These are phyloP conservation scores for Caradrina kadenii DNA, from an alignment of 2,888 invertebrate genomes.

Conservation along the genomic window DNA sequence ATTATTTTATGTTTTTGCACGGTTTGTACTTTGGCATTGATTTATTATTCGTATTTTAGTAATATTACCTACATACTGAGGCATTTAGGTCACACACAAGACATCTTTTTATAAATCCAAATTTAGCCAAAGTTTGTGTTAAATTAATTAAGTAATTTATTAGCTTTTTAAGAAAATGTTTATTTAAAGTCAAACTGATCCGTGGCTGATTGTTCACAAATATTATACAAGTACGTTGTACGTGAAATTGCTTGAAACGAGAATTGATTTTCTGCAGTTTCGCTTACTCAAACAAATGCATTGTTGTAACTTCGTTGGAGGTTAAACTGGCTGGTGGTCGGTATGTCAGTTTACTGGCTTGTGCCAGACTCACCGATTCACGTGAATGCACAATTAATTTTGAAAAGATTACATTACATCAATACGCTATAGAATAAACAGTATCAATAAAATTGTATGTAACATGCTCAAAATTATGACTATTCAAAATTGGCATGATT, in stretches of 20 bases:
- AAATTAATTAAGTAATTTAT: conserved; percentile 49
- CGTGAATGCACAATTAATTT: conserved; percentile 17
- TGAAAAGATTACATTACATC: conserved; percentile 5
- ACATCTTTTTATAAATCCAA: conserved; percentile 1
- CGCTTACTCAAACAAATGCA: conserved; percentile 1
- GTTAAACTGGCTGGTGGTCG: neutral
- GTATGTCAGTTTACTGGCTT: conserved; percentile 4
- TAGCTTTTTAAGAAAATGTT: conserved; percentile 4
- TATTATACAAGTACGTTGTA: neutral
- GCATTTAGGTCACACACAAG: neutral
- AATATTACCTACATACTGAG: neutral
- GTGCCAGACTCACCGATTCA: neutral
- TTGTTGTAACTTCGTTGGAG: conserved; percentile 16
- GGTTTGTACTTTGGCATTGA: conserved; percentile 16
- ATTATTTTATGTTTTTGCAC: conserved; percentile 1
- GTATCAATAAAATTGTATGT: conserved; percentile 24
- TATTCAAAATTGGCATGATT: conserved; percentile 24
- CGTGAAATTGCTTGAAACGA: neutral
- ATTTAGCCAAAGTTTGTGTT: conserved; percentile 29
- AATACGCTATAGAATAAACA: too few relatives aligned
- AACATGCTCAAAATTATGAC: conserved; percentile 31
- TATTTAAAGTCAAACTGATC: neutral
- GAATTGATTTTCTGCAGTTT: neutral
- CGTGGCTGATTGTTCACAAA: neutral
- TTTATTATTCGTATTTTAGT: conserved; percentile 1